A percentile compares a stretch with the other conserved stretches of the same genome.
Evolutionary conservation across 2,888 invertebrate species (phyloP).

Genomic region (Cheilosia soror): DNA sequence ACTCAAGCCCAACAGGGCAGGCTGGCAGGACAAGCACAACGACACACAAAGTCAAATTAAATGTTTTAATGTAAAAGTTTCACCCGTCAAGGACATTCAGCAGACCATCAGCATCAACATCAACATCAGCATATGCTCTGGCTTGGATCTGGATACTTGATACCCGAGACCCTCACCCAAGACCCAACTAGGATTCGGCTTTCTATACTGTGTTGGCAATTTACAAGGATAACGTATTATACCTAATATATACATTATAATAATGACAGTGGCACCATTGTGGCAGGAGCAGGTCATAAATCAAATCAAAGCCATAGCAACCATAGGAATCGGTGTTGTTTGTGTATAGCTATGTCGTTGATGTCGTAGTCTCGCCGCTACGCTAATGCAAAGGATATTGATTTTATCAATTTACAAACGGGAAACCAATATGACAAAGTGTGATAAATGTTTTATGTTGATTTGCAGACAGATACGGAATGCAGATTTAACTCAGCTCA

Average conservation of each 20-base stretch:
- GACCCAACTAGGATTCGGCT: slow-evolving; percentile 26
- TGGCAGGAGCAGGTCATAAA: slow-evolving; percentile 42
- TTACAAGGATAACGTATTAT: background rate
- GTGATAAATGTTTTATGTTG: slow-evolving; percentile 75
- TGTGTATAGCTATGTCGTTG: slow-evolving; percentile 42
- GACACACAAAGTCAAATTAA: slow-evolving; percentile 30
- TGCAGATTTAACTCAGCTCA: background rate
- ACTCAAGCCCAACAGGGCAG: slow-evolving; percentile 12
- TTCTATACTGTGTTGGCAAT: slow-evolving; percentile 19
- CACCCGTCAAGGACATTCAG: slow-evolving; percentile 38
- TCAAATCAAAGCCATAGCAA: slow-evolving; percentile 56
- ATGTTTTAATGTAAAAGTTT: slow-evolving; percentile 54
- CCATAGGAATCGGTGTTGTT: slow-evolving; percentile 49
- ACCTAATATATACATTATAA: slow-evolving; percentile 31
- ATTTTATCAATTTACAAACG: slow-evolving; percentile 75
- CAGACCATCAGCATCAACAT: background rate
- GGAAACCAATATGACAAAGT: slow-evolving; percentile 75
- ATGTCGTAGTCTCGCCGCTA: slow-evolving; percentile 53
- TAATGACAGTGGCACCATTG: slow-evolving; percentile 37
- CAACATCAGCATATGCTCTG: slow-evolving; percentile 16
- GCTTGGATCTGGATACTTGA: background rate
- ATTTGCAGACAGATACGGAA: slow-evolving; percentile 68
- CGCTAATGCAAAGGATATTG: slow-evolving; percentile 73
- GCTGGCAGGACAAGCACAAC: slow-evolving; percentile 23
- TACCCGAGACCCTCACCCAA: background rate